Percentiles rank a stretch among this genome's conserved stretches.
phyloP scores from a whole-genome alignment of 2,113 vertebrate species.

The Thunnus thynnus region DNA sequence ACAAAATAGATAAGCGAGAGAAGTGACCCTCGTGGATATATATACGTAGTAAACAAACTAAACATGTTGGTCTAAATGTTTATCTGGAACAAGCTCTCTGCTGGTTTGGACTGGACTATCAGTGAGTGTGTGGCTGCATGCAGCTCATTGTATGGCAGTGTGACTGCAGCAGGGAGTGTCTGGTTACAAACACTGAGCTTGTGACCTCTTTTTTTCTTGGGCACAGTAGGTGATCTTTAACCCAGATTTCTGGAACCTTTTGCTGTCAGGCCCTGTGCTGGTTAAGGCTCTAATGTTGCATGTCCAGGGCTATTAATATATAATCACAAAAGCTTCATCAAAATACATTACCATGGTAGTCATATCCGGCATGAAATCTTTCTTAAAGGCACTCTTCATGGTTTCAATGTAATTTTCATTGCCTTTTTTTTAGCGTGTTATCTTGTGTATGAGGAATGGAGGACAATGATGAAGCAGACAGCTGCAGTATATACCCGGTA shows the following conservation, averaged over 20 bases:
- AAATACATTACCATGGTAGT: not conserved
- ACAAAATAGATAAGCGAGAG: too few species aligned
- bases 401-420: too few species aligned
- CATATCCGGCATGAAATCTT: too few species aligned
- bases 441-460: slow-evolving; percentile 74
- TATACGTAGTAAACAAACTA: too few species aligned
- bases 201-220: slow-evolving; percentile 20
- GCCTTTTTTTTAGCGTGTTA: not conserved
- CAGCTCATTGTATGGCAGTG: not conserved
- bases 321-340: not conserved
- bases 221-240: slow-evolving; percentile 44
- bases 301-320: not conserved
- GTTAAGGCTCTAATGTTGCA: not conserved
- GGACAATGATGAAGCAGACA: slow-evolving; percentile 75
- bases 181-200: slow-evolving; percentile 45
- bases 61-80: not conserved
- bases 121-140: too few species aligned
- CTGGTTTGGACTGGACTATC: not conserved
- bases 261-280: not conserved
- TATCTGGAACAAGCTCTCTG: not conserved
- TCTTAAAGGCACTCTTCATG: not conserved
- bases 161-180: slow-evolving; percentile 5
- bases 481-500: slow-evolving; percentile 79
- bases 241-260: slow-evolving; percentile 40
- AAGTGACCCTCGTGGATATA: too few species aligned